Percentiles rank a stretch among this genome's conserved stretches.
phyloP scores from a whole-genome alignment of 2,888 invertebrate genomes.

The Andrena dorsata region DNA sequence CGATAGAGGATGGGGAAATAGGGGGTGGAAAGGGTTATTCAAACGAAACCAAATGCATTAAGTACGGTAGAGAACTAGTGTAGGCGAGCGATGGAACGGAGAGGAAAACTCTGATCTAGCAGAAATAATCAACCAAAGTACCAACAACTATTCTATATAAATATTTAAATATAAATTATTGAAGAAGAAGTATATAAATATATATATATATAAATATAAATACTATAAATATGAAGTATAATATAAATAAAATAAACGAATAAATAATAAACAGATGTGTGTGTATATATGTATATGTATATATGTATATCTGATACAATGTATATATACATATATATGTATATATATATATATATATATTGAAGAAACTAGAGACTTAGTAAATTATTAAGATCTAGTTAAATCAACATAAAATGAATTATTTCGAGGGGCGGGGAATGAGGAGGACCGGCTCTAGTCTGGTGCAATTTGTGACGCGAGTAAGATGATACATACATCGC shows the following conservation, averaged over 20 bases:
- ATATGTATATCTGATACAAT: constrained; percentile 85
- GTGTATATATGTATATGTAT: constrained; percentile 83
- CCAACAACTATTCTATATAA: constrained; percentile 86
- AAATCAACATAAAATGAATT: constrained; percentile 73
- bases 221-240: constrained; percentile 81
- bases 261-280: constrained; percentile 63
- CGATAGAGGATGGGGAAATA: constrained; percentile 14
- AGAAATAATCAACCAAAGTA: constrained; percentile 90
- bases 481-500: constrained; percentile 75
- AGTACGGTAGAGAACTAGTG: constrained; percentile 52
- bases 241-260: constrained; percentile 70
- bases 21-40: constrained; percentile 19
- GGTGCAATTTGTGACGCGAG: constrained; percentile 56
- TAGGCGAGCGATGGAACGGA: constrained; percentile 76
- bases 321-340: constrained; percentile 84
- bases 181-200: constrained; percentile 72
- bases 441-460: constrained; percentile 63
- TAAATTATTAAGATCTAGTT: constrained; percentile 82
- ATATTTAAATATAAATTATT: constrained; percentile 70
- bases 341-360: constrained; percentile 86
- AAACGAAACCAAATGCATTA: constrained; percentile 54
- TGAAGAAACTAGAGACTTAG: constrained; percentile 80
- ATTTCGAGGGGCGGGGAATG: constrained; percentile 51
- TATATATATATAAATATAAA: constrained; percentile 65
- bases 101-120: constrained; percentile 85